A percentile compares a stretch with the other conserved stretches of the same genome.
These are phyloP conservation scores for Coenonympha arcania DNA, from an alignment of 2,888 invertebrate genomes.

Conservation along the genomic window DNA sequence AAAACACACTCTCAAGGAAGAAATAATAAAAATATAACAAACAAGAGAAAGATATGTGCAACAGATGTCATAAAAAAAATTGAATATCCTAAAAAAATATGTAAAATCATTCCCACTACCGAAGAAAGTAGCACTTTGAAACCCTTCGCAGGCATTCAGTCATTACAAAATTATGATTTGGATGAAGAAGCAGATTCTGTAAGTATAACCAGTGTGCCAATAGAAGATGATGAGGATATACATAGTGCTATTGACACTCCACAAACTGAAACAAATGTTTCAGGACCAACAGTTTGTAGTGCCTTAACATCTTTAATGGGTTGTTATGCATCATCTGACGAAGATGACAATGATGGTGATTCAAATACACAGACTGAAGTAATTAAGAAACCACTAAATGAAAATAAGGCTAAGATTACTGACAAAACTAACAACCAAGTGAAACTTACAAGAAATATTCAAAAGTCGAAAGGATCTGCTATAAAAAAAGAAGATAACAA, in stretches of 20 bases:
- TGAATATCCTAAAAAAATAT: conserved; percentile 17
- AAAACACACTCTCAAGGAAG: conserved; percentile 36
- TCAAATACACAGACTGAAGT: conserved; percentile 15
- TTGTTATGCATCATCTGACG: conserved; percentile 74
- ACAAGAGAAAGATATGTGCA: conserved; percentile 11
- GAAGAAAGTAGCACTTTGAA: conserved; percentile 48
- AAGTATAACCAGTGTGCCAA: conserved; percentile 34
- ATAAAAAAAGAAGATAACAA: conserved; percentile 3
- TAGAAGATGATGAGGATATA: conserved; percentile 55
- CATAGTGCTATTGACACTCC: conserved; percentile 6
- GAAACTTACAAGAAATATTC: not conserved
- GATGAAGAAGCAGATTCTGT: conserved; percentile 34
- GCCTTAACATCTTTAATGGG: conserved; percentile 74
- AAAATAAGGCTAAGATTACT: conserved; percentile 21
- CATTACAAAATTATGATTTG: conserved; percentile 39
- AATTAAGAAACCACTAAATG: conserved; percentile 14
- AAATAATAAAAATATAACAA: conserved; percentile 29
- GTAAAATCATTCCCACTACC: conserved; percentile 32
- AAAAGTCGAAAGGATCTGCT: not conserved
- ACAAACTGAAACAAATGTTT: conserved; percentile 13
- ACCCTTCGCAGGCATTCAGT: conserved; percentile 67
- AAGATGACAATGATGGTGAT: conserved; percentile 53
- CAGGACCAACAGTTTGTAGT: conserved; percentile 58
- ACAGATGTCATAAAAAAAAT: conserved; percentile 9
- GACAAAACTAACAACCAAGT: conserved; percentile 7